These are phyloP conservation scores for Auanema sp. DNA, from an alignment of 2,888 invertebrate genomes.

Conservation along the genomic window DNA sequence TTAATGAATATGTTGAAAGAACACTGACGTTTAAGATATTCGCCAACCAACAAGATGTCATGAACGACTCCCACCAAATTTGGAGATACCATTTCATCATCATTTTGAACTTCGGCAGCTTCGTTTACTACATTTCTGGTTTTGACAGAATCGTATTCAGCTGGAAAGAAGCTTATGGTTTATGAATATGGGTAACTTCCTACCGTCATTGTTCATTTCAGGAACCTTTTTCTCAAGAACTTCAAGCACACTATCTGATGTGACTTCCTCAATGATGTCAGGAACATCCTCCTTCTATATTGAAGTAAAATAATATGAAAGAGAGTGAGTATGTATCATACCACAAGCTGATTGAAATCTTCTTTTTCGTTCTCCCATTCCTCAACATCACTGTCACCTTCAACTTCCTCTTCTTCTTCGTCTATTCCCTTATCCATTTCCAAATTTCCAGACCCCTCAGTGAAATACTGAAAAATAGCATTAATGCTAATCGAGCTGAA, in stretches of 20 bases:
- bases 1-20: background rate
- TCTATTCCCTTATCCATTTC: constrained; percentile 11
- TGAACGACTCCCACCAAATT: constrained; percentile 64
- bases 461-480: background rate
- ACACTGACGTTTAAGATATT: constrained; percentile 63
- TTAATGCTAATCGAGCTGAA: background rate
- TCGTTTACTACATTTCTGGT: constrained; percentile 5
- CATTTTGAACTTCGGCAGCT: constrained; percentile 4
- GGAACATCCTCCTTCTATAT: too few relatives aligned
- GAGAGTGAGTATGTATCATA: too few relatives aligned
- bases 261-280: too few relatives aligned
- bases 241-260: too few relatives aligned
- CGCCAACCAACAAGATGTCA: constrained; percentile 63
- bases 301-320: too few relatives aligned
- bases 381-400: constrained; percentile 17
- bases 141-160: constrained; percentile 19
- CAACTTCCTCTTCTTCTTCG: constrained; percentile 6
- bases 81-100: constrained; percentile 50
- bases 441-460: background rate
- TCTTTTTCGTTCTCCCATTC: constrained; percentile 16
- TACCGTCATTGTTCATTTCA: constrained; percentile 28
- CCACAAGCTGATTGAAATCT: too few relatives aligned
- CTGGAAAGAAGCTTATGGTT: constrained; percentile 15
- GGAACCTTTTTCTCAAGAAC: constrained; percentile 3
- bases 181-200: too few relatives aligned